Base-by-base conservation (phyloP, 64 coral and sea anemone genomes). In the Trachythela sp. region DNA sequence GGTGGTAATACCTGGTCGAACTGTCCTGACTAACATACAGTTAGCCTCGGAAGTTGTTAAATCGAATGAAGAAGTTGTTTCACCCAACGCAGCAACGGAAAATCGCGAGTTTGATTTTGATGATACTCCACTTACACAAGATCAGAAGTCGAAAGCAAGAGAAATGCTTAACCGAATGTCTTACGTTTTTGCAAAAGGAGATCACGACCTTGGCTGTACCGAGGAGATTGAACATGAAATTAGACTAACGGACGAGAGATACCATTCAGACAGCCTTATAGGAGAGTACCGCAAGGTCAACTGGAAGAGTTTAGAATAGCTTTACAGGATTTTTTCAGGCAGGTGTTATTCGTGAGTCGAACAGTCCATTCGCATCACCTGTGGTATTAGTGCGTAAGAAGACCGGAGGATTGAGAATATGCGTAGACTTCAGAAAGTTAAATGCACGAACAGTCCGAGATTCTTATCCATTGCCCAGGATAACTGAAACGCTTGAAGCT, bases 401-500 rank as follows among this genome's bases (percentile, higher is more conserved):
- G n/a, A n/a, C n/a, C n/a, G n/a, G n/a, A n/a, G n/a, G n/a, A n/a
- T n/a, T n/a, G n/a, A n/a, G n/a, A n/a, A n/a, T n/a, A n/a, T n/a
- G n/a, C n/a, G n/a, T n/a, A n/a, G n/a, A n/a, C n/a, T n/a, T n/a
- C n/a, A n/a, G n/a, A n/a, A n/a, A n/a, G n/a, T n/a, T n/a, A n/a
- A n/a, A 89, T 24, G 0, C 87, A 4, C 48, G 54, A 40, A 92
- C 51, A 4, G 18, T 89, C 0, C 91, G 83, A 49, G 89, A 94
- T 72, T 85, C 86, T 2, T 94, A 94, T 33, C 37, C 92, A 8
- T 41, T 91, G 33, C 92, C 58, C 6, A 42, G 89, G 9, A 75
- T 94, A 2, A 80, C 70, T 15, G 89, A 94, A 71, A 67, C 87
- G 7, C 41, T 94, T 7, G 49, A 90, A 33, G 91, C 77, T 0